Base-by-base conservation (phyloP, 1,140 invertebrate genomes). In the Trachelipus rathkii region DNA sequence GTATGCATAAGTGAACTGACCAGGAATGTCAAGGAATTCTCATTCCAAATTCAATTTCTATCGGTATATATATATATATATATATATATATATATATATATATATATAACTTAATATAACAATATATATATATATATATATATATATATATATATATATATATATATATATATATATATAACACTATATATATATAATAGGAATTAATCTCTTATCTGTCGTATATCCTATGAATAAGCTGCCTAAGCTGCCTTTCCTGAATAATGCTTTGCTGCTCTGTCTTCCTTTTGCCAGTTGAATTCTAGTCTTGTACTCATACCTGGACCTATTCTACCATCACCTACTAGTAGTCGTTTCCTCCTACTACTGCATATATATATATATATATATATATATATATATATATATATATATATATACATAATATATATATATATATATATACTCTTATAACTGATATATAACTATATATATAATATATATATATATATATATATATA, bases 241-340 rank as follows among this genome's bases (percentile, higher is more conserved):
- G 95, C 94, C 68, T 97, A 87, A 0, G 92, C 94, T 72, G 95
- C 94, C 0, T 95, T 86, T 97, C 95, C 82, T 93, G 91, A 6
- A 97, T 85, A 23, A 97, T 85, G 10, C 94, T 87, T 81, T 95
- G 94, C 82, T 97, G 94, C 83, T 97, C 94, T 82, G n/a, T 94
- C 92, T 73, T 98, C 96, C 84, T 96, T 97, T 82, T 96, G 94
- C 95, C 95, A 98, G 0, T 95, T 94, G 13, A 96, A 85, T 84
- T 97, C 95, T 89, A 97, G 91, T 53, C 93, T 89, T 0, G 94
- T 94, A 83, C 93, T 91, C 70, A 95, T 86, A 24, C 93, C 93
- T 6, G 92, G 91, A 79, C 94, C 91, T 83, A 94, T 92, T 0
- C 93, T 92, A 75, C 94, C 87, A 0, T 84, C 84, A 10, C 84